These are phyloP conservation scores for Noctilio leporinus DNA, from an alignment of 2,113 vertebrate species.

Conservation along the genomic window DNA sequence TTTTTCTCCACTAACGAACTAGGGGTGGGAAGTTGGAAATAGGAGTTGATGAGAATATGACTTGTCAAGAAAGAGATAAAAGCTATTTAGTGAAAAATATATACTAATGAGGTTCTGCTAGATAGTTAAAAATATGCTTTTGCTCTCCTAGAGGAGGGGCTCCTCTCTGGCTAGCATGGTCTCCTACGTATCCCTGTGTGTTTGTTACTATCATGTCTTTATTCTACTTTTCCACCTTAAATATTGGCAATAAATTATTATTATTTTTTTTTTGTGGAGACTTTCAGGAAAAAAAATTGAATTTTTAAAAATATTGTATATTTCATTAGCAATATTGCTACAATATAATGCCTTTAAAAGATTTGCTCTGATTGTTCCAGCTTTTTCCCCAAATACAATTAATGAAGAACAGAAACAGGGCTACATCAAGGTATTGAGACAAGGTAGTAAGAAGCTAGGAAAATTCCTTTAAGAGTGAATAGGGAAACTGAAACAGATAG, in stretches of 20 bases:
- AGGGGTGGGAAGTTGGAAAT: background rate
- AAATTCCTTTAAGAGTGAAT: too few species aligned
- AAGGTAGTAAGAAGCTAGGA: too few species aligned
- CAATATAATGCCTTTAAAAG: background rate
- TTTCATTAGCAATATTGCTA: background rate
- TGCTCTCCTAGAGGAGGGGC: rapidly evolving
- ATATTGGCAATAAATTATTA: background rate
- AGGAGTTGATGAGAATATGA: background rate
- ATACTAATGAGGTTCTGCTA: background rate
- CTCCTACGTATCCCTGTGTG: background rate
- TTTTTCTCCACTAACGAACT: background rate
- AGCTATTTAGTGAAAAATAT: background rate
- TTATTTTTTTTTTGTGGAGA: background rate
- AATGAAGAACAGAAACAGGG: background rate
- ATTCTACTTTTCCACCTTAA: background rate
- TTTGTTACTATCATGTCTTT: background rate
- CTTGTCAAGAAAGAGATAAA: background rate
- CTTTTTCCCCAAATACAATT: background rate
- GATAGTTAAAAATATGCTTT: background rate
- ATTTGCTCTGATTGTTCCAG: background rate
- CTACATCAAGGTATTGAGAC: background rate
- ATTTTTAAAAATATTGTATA: background rate
- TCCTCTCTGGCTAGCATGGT: background rate
- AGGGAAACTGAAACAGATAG: too few species aligned
- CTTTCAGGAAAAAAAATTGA: background rate